Base-by-base conservation (phyloP, 2,888 invertebrate species). In the Lottia scabra region DNA sequence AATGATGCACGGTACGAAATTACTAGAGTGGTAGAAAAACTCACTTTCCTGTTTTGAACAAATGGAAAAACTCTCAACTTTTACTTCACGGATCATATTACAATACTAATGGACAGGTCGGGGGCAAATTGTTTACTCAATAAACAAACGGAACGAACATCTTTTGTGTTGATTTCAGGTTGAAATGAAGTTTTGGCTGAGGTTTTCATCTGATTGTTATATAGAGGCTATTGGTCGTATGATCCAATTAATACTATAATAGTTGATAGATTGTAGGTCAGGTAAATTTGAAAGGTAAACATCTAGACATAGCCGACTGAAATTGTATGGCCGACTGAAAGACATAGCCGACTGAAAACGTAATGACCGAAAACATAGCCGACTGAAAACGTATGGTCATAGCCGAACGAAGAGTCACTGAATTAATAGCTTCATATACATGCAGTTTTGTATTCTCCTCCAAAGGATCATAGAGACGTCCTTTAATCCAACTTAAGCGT, bases 81-180 rank as follows among this genome's bases (percentile, higher is more conserved):
- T 56, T 56, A 56, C 56, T 56, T 56, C 56, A 56, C 56, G 56
- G 56, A 56, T 56, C 56, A 16, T 19, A 12, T 56, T 56, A 23
- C 56, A 56, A 19, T 23, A 23, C 56, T 56, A 56, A 56, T 56
- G 56, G 56, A 56, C 56, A 56, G 56, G 56, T 23, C 23, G 56
- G 19, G 56, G 19, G 23, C 19, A 56, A 23, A 56, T 23, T 56
- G 56, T 56, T 56, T 56, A 56, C 56, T 23, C 56, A 12, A 23
- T 56, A 56, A 56, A 56, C 56, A 56, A 56, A 56, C 56, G 56
- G 13, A 56, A 56, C 56, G 23, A 56, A 56, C 38, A 56, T 56
- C 56, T 56, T 56, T 56, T 56, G 56, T 56, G 19, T 23, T 56
- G 56, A 56, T 56, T 23, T 56, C 19, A 56, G 23, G 23, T 23